These are phyloP conservation scores for Lepisosteus osseus DNA, from an alignment of 2,113 vertebrate species.

Conservation along the genomic window DNA sequence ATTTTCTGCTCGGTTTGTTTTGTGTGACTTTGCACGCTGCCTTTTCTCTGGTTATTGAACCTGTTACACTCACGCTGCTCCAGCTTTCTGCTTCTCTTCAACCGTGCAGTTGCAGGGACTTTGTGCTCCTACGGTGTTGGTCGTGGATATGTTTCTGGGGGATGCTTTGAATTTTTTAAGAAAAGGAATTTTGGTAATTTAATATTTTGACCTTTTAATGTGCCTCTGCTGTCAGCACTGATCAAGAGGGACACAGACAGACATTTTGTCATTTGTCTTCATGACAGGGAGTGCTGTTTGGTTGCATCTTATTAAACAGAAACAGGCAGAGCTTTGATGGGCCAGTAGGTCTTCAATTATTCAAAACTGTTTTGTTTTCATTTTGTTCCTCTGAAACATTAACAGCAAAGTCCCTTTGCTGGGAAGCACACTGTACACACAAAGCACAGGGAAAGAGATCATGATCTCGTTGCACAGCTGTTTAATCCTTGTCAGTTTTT, in stretches of 20 bases:
- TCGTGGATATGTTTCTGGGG: neutral
- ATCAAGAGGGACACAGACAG: neutral
- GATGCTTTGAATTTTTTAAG: neutral
- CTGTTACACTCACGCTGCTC: neutral
- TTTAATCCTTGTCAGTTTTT: too few relatives aligned
- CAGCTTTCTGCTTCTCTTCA: neutral
- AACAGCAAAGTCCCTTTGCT: too few relatives aligned
- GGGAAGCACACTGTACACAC: too few relatives aligned
- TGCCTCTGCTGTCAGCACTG: too few relatives aligned
- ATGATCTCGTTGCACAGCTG: too few relatives aligned
- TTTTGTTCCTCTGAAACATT: too few relatives aligned
- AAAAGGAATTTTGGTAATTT: too few relatives aligned
- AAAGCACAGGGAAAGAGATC: too few relatives aligned
- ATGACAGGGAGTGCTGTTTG: neutral
- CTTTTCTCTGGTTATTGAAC: neutral
- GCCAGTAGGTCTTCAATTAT: too few relatives aligned
- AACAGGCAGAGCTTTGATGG: too few relatives aligned
- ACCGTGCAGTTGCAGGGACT: neutral
- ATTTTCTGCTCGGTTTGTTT: too few relatives aligned
- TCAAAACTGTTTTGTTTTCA: too few relatives aligned
- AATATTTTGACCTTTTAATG: neutral
- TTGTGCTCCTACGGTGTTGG: neutral
- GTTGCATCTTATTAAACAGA: constrained; percentile 3
- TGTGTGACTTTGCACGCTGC: neutral
- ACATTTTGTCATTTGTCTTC: neutral